Conservation (phyloP, 2,888 invertebrate genomes). For the Eupelmus urozonus region DNA sequence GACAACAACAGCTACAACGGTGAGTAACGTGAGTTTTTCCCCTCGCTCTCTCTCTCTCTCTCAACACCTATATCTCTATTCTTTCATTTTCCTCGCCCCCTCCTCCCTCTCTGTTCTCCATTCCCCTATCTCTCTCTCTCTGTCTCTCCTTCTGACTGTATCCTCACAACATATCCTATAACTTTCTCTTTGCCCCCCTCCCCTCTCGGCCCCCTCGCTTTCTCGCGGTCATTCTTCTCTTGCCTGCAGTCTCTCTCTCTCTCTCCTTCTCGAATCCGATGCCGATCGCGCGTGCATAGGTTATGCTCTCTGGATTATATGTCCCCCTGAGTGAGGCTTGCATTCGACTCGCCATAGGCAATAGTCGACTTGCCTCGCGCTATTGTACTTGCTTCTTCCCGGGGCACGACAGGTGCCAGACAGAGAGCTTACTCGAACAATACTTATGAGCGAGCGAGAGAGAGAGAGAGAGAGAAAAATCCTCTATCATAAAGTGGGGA, state of each 20-base stretch:
- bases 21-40: conserved; percentile 28
- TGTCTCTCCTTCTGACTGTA: not conserved
- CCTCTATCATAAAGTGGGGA: not conserved
- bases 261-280: not conserved
- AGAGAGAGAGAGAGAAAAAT: conserved; percentile 15
- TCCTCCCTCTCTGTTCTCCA: too few relatives aligned
- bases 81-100: too few relatives aligned
- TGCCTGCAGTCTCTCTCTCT: not conserved
- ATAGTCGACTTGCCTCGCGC: not conserved
- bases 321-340: too few relatives aligned
- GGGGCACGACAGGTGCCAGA: not conserved
- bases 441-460: not conserved
- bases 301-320: conserved; percentile 29
- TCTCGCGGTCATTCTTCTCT: conserved; percentile 14
- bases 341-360: not conserved
- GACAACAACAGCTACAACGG: too few relatives aligned
- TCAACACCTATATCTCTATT: too few relatives aligned
- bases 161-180: too few relatives aligned
- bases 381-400: not conserved
- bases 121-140: not conserved
- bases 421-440: conserved; percentile 14
- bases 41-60: conserved; percentile 1
- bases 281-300: conserved; percentile 5
- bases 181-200: too few relatives aligned
- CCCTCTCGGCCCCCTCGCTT: too few relatives aligned